A percentile compares a stretch with the other conserved stretches of the same genome.
These are phyloP conservation scores for Helicoverpa zea DNA, from an alignment of 1,140 invertebrate species.

Conservation along the genomic window DNA sequence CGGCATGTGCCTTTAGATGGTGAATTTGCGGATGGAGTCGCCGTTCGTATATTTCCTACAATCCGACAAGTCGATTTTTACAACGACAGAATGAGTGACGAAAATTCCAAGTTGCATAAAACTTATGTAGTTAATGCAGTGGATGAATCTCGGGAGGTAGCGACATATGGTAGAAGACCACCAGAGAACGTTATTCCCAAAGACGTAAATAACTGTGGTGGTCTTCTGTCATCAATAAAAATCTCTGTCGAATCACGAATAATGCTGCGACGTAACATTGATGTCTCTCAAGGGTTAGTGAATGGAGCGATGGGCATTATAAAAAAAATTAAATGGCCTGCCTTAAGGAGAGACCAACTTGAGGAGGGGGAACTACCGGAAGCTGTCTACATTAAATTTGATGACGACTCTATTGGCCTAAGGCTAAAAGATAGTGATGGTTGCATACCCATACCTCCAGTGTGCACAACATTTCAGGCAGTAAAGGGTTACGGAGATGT, in stretches of 20 bases:
- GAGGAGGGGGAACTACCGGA: conserved; percentile 57
- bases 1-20: not conserved
- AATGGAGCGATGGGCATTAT: conserved; percentile 62
- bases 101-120: not conserved
- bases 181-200: conserved; percentile 16
- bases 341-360: conserved; percentile 54
- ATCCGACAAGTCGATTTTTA: not conserved
- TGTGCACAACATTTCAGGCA: conserved; percentile 14
- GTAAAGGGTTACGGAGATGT: conserved; percentile 15
- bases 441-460: not conserved
- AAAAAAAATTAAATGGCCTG: conserved; percentile 58
- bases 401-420: conserved; percentile 47
- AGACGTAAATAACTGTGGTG: not conserved
- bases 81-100: not conserved
- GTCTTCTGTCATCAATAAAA: not conserved
- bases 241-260: conserved; percentile 6
- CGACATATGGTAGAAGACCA: not conserved
- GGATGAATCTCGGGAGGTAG: conserved; percentile 10
- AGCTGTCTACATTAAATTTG: conserved; percentile 51
- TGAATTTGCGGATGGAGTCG: not conserved
- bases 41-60: not conserved
- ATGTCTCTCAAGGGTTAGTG: conserved; percentile 56
- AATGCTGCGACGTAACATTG: conserved; percentile 56
- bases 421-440: conserved; percentile 32
- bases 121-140: not conserved